Evolutionary conservation across 2,888 invertebrate species (phyloP).

Genomic region (Dolomedes plantarius): DNA sequence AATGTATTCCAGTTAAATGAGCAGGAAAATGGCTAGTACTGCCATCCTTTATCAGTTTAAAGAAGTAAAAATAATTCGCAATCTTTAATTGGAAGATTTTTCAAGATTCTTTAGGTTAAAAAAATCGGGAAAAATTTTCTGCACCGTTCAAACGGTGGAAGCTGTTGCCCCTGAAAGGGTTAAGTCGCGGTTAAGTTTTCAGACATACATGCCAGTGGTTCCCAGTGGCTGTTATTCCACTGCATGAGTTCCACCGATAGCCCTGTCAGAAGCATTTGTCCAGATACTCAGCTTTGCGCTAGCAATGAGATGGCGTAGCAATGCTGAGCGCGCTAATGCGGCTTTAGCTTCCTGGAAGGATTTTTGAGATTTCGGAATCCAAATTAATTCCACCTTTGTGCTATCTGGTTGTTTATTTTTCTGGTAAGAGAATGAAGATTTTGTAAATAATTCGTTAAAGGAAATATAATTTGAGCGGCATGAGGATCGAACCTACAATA

Average conservation of each 20-base stretch:
- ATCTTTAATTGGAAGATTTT: too few species aligned
- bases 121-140: too few species aligned
- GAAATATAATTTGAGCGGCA: neutral
- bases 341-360: too few species aligned
- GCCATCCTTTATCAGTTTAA: too few species aligned
- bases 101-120: too few species aligned
- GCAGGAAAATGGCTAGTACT: too few species aligned
- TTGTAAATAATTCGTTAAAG: neutral
- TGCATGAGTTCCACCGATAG: neutral
- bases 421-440: neutral
- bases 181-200: neutral
- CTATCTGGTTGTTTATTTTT: neutral
- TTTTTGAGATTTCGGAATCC: too few species aligned
- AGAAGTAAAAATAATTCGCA: too few species aligned
- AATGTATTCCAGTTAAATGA: too few species aligned
- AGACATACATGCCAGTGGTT: neutral
- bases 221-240: neutral
- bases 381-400: too few species aligned
- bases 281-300: neutral
- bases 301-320: neutral
- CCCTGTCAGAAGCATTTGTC: neutral
- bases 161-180: too few species aligned
- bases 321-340: neutral
- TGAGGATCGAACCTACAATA: neutral
- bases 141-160: too few species aligned